Evolutionary conservation across 2,113 vertebrate genomes (phyloP), one percentile per base, ranked within the genome.

Genomic region (Nesoenas mayeri): DNA sequence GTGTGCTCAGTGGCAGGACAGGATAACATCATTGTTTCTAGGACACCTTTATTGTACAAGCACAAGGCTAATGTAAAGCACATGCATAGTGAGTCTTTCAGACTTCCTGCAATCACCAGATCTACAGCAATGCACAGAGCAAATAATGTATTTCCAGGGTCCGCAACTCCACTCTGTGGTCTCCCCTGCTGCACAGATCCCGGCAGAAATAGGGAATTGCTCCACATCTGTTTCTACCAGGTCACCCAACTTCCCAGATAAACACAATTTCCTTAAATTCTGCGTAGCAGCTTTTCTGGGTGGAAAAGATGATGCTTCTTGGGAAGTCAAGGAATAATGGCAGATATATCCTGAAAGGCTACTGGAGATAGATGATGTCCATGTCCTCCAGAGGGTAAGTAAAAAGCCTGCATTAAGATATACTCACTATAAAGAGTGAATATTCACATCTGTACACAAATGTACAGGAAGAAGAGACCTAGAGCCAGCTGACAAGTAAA

Each of bases 161-260:
- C 44, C 26, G 48, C 0, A 0, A 51, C 44, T 88, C n/a, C 38
- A 54, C 31, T 61, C 71, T 54, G 20, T 6, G 3, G 18, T 70
- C 47, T 69, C 12, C 29, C 21, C n/a, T 44, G 40, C 75, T 71
- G 31, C 25, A n/a, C 22, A 81, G 73, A 54, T 44, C 24, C 28
- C n/a, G 72, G 38, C 21, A 70, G 34, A 44, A 48, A 56, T 5
- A 11, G 32, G 36, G 54, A 92, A 57, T 5, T 53, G 28, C 38
- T 79, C 42, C 19, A 42, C 2, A 71, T 28, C 1, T 2, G 28
- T 34, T 88, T 31, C 21, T 40, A 85, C 3, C 29, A 61, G 44
- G 44, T 60, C 36, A 53, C 4, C 51, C 74, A 70, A 82, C 25
- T 20, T 57, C 29, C 51, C 2, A 9, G 21, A 44, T 8, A 85